Percentiles rank a stretch among this genome's conserved stretches.
Evolutionary conservation across 2,113 vertebrate genomes (phyloP).

Genomic region (Danionella cerebrum): DNA sequence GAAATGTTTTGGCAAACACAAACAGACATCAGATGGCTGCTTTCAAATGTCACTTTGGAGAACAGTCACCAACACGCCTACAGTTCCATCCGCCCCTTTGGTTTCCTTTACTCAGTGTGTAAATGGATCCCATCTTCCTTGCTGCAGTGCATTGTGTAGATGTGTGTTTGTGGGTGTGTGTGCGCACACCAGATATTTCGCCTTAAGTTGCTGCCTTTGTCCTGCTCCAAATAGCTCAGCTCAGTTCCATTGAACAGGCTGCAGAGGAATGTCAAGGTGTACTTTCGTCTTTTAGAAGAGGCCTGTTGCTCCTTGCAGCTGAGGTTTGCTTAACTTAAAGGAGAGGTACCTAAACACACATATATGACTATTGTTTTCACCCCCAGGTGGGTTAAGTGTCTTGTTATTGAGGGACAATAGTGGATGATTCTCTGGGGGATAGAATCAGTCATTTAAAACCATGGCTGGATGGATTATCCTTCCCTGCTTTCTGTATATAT

Average conservation of each 20-base stretch:
- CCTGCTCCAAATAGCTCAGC: conserved; percentile 22
- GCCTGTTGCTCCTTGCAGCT: conserved; percentile 5
- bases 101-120: conserved; percentile 11
- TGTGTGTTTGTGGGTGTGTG: background rate
- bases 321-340: conserved; percentile 9
- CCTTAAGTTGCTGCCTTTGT: conserved; percentile 31
- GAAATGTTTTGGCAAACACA: background rate
- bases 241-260: background rate
- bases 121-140: conserved; percentile 22
- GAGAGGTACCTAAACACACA: background rate
- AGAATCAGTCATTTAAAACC: background rate
- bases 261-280: conserved; percentile 34
- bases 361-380: conserved; percentile 10
- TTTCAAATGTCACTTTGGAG: background rate
- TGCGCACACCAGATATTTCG: conserved; percentile 11
- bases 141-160: background rate
- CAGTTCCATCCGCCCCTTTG: background rate
- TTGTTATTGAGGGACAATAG: conserved; percentile 14
- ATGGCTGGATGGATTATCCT: conserved; percentile 2
- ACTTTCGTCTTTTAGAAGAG: conserved; percentile 16
- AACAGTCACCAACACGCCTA: background rate
- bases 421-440: background rate
- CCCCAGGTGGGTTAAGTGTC: conserved; percentile 18
- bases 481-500: background rate
- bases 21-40: conserved; percentile 20